These are phyloP conservation scores for Sarcophaga variegata DNA, from an alignment of 2,888 invertebrate species.

Conservation along the genomic window DNA sequence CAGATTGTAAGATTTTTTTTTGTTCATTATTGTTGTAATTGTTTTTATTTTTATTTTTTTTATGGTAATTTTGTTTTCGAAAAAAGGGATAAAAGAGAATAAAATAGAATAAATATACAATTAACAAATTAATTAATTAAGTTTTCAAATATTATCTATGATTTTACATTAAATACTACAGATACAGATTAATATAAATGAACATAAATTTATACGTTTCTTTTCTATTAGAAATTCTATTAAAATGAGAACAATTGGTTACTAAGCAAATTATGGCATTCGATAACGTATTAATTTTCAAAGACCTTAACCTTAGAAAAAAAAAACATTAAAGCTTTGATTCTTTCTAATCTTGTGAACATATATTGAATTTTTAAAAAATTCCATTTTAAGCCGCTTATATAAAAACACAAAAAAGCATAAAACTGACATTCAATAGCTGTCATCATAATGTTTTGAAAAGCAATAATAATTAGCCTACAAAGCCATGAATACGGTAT, in stretches of 20 bases:
- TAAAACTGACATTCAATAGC: no score
- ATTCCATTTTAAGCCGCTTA: no score
- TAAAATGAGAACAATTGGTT: constrained; percentile 33
- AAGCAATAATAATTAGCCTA: no score
- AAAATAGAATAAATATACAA: constrained; percentile 66
- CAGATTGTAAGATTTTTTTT: constrained; percentile 59
- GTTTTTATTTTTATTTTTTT: not conserved
- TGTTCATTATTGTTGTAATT: not conserved
- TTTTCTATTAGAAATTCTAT: not conserved
- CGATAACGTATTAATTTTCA: no score
- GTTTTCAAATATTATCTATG: constrained; percentile 36
- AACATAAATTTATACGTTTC: not conserved
- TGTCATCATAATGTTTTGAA: no score
- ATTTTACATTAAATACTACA: constrained; percentile 31
- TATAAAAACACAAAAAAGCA: no score
- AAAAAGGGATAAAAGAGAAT: constrained; percentile 56
- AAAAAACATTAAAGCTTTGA: no score
- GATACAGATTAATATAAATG: not conserved
- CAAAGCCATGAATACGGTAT: no score
- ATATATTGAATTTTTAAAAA: no score
- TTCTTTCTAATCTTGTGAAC: no score
- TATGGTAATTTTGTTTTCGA: constrained; percentile 24
- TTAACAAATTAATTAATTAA: constrained; percentile 53
- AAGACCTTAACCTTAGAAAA: no score
- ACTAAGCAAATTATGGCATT: not conserved